phyloP scores from a whole-genome alignment of 64 coral and sea anemone species.

The Cladopsammia gracilis region DNA sequence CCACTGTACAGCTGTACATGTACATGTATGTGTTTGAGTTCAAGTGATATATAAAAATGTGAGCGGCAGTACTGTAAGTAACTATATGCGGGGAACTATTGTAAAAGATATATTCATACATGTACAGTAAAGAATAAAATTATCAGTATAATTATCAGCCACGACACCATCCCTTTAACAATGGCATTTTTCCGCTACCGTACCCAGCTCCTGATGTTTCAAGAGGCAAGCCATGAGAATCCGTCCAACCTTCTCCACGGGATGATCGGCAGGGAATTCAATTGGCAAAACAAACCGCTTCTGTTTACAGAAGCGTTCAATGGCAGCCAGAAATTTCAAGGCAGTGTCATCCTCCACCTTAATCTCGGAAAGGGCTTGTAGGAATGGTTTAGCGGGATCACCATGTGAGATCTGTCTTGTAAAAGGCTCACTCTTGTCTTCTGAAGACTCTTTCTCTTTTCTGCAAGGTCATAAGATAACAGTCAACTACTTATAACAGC shows the following conservation, averaged over 20 bases:
- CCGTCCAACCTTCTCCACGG: constrained; percentile 91
- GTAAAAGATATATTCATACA: no score
- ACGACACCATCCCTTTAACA: no score
- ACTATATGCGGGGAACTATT: no score
- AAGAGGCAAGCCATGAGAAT: constrained; percentile 87
- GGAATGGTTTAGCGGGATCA: constrained; percentile 90
- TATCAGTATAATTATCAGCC: no score
- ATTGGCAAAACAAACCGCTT: constrained; percentile 91
- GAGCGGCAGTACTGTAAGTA: no score
- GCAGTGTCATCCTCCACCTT: constrained; percentile 87
- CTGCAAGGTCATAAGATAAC: neutral
- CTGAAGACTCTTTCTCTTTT: constrained; percentile 81
- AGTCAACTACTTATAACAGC: neutral
- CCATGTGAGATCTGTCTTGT: constrained; percentile 55
- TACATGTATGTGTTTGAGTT: no score
- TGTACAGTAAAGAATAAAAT: no score
- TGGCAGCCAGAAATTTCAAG: constrained; percentile 81
- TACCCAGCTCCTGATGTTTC: constrained; percentile 98
- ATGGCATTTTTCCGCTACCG: neutral
- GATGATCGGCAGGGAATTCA: constrained; percentile 97
- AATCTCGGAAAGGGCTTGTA: constrained; percentile 81
- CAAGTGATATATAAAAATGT: no score
- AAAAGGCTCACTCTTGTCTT: constrained; percentile 84
- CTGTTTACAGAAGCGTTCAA: constrained; percentile 89
- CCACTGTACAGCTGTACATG: no score